Evolutionary conservation across 2,113 vertebrate species (phyloP).

Genomic region (Ceratotherium simum): DNA sequence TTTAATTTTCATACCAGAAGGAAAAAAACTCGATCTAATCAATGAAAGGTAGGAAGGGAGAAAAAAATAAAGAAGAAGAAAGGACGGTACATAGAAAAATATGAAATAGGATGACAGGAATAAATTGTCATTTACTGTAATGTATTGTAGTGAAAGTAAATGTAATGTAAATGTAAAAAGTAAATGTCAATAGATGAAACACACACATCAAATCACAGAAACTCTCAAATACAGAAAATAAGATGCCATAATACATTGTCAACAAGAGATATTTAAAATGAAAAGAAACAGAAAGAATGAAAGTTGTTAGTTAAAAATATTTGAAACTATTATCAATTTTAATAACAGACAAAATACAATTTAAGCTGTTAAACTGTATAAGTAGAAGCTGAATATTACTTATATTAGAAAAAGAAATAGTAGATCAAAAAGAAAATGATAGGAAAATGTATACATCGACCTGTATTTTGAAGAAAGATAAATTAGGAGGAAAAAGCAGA

Average conservation of each 20-base stretch:
- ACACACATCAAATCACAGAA: neutral
- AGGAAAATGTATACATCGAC: neutral
- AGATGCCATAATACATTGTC: neutral
- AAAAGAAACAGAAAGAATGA: neutral
- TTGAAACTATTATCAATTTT: neutral
- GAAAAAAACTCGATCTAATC: neutral
- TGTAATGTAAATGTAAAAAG: neutral
- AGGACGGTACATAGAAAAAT: neutral
- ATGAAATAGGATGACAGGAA: neutral
- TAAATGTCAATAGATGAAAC: neutral
- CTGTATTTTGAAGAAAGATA: neutral
- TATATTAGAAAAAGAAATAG: neutral
- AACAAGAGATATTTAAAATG: neutral
- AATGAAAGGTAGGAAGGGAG: neutral
- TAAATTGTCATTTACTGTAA: neutral
- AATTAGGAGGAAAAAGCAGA: neutral
- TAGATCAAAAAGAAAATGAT: neutral
- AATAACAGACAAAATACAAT: neutral
- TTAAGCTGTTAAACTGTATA: neutral
- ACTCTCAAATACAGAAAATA: neutral
- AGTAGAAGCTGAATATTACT: neutral
- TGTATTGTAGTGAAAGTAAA: neutral
- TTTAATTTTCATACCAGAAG: constrained; percentile 36
- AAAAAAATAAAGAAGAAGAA: neutral
- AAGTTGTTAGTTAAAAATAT: neutral